Evolutionary conservation across 30 jellyfish, hydroid and myxozoan genomes (phyloP).

Genomic region (Nemopilema nomurai): DNA sequence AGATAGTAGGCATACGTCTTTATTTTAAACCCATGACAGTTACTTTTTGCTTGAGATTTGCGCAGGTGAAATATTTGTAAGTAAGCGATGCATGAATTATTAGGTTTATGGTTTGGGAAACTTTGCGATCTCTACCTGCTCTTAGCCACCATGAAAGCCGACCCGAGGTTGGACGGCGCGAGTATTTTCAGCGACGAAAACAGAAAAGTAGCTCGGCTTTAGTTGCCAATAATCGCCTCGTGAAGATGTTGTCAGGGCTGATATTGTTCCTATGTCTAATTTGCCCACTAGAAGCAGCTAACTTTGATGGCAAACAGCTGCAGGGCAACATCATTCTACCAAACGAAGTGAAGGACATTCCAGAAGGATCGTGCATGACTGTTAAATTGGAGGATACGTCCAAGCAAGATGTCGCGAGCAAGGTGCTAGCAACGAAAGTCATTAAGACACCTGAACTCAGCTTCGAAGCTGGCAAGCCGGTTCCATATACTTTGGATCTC

Average conservation of each 20-base stretch:
- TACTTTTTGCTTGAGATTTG: background rate
- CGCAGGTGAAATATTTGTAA: background rate
- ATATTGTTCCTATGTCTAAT: background rate
- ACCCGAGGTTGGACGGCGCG: conserved; percentile 1
- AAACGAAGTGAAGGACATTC: conserved; percentile 13
- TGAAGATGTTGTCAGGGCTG: background rate
- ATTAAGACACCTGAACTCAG: conserved; percentile 12
- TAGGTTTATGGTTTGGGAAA: conserved; percentile 4
- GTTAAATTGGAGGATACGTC: conserved; percentile 27
- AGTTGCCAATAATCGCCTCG: background rate
- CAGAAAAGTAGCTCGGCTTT: background rate
- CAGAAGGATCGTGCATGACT: conserved; percentile 33
- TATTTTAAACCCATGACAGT: background rate
- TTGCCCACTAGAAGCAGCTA: background rate
- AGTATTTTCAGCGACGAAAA: background rate
- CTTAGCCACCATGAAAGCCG: conserved; percentile 16
- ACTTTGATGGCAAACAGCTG: conserved; percentile 29
- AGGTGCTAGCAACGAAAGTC: conserved; percentile 2
- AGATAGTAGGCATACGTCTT: no score
- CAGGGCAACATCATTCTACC: conserved; percentile 40
- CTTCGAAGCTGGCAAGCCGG: conserved; percentile 23
- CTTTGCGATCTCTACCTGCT: conserved; percentile 36
- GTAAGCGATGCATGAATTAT: background rate
- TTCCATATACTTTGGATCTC: conserved; percentile 16
- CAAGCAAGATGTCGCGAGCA: conserved; percentile 28